Evolutionary conservation across 1,140 invertebrate genomes (phyloP).

Genomic region (Stegodyphus mimosarum): DNA sequence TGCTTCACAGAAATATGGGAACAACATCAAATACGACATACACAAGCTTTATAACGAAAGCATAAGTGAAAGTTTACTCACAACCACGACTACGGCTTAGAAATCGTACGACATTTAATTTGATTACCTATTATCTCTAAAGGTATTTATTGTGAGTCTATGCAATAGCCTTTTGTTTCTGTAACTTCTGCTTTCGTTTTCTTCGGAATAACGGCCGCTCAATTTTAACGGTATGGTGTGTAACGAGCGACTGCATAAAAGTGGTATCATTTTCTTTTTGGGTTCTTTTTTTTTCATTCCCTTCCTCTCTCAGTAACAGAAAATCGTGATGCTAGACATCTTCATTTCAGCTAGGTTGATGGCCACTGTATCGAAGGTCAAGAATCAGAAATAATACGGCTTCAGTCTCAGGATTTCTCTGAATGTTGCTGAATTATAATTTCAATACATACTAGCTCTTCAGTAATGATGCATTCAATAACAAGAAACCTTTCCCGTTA

Average conservation of each 20-base stretch:
- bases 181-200: constrained; percentile 5
- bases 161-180: constrained; percentile 31
- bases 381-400: background rate
- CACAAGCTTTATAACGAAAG: background rate
- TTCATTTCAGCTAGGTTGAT: background rate
- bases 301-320: background rate
- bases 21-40: background rate
- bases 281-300: background rate
- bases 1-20: constrained; percentile 19
- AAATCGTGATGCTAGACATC: background rate
- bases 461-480: no score
- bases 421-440: no score
- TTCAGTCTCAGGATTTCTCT: background rate
- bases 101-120: constrained; percentile 12
- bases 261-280: constrained; percentile 1
- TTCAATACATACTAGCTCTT: no score
- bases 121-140: constrained; percentile 6
- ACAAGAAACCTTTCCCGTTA: no score
- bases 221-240: constrained; percentile 20
- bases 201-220: background rate
- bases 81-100: background rate
- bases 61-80: constrained; percentile 6
- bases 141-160: background rate
- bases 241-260: constrained; percentile 10
- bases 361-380: constrained; percentile 7